A percentile compares a stretch with the other conserved stretches of the same genome.
phyloP scores from a whole-genome alignment of 2,797 vertebrate genomes.

The Garrulus glandarius region DNA sequence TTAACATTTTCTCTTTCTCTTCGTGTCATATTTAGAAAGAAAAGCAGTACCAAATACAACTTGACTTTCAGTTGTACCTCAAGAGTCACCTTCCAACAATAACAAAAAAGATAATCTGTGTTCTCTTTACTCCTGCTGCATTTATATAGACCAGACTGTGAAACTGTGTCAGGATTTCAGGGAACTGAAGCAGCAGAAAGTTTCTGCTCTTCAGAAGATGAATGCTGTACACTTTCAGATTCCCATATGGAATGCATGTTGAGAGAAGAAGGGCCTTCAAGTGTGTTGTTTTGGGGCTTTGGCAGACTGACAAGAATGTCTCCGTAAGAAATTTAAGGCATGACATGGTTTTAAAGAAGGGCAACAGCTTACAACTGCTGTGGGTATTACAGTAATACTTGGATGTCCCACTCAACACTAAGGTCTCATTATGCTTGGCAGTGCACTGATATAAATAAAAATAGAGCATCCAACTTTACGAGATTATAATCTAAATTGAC shows the following conservation, averaged over 20 bases:
- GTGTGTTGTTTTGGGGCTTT: neutral
- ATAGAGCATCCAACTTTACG: neutral
- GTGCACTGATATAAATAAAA: neutral
- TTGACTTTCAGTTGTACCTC: neutral
- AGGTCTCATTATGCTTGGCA: neutral
- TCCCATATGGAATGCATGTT: neutral
- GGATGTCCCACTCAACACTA: neutral
- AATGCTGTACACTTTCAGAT: neutral
- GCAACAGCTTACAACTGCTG: neutral
- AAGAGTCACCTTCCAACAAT: neutral
- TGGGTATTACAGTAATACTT: neutral
- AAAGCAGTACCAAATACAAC: neutral
- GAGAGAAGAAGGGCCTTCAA: neutral
- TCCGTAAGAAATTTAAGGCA: neutral
- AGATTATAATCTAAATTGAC: conserved; percentile 1
- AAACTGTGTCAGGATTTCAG: neutral
- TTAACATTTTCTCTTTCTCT: neutral
- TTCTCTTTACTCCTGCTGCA: neutral
- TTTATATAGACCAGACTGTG: neutral
- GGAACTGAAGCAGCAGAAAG: neutral
- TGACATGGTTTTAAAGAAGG: neutral
- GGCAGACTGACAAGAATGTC: conserved; percentile 5
- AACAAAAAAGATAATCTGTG: neutral
- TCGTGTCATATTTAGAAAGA: neutral
- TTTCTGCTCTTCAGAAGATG: neutral